These are phyloP conservation scores for Prunella fulvescens DNA, from an alignment of 2,113 vertebrate species.

Conservation along the genomic window DNA sequence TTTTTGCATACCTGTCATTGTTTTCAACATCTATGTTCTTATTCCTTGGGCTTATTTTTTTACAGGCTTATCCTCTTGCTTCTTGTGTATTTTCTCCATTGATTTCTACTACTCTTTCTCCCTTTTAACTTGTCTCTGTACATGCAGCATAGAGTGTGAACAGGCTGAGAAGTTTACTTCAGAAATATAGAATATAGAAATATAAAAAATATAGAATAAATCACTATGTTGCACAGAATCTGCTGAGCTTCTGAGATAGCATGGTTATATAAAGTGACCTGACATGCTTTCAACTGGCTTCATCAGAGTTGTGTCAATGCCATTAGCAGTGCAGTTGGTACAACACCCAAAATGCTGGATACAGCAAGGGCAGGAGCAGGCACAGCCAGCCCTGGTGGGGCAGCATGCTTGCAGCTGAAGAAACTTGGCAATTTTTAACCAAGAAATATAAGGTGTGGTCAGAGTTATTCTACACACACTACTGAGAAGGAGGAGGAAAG, in stretches of 20 bases:
- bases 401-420: fast-evolving
- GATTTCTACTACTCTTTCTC: not conserved
- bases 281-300: not conserved
- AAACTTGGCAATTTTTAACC: not conserved
- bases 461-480: not conserved
- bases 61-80: not conserved
- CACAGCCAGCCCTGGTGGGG: not conserved
- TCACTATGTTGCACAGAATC: not conserved
- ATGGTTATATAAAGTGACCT: not conserved
- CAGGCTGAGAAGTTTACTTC: not conserved
- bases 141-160: not conserved
- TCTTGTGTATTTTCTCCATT: not conserved
- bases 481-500: not conserved
- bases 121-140: not conserved
- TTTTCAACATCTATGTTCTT: not conserved
- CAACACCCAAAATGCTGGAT: not conserved
- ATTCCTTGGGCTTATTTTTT: not conserved
- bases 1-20: not conserved
- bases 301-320: not conserved
- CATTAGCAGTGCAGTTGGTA: not conserved
- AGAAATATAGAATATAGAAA: no score
- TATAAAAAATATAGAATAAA: not conserved
- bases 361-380: not conserved
- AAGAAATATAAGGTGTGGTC: not conserved
- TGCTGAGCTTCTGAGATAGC: not conserved